Base-by-base conservation (phyloP, 1,140 invertebrate species). In the Phortica variegata region DNA sequence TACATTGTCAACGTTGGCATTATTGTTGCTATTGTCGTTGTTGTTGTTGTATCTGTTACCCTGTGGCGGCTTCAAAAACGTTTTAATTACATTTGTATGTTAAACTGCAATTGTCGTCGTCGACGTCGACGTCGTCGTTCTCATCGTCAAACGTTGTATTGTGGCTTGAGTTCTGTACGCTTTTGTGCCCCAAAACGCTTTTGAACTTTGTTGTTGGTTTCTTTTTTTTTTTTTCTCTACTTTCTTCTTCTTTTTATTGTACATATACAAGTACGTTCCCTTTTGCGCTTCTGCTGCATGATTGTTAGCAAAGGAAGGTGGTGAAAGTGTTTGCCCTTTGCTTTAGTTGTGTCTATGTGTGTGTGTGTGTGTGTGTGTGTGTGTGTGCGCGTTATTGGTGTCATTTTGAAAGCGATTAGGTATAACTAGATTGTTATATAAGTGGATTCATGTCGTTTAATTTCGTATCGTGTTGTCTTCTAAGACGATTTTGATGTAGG, bases 41-140 rank as follows among this genome's bases (percentile, higher is more conserved):
- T n/a, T n/a, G n/a, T 44, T 58, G 60, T 48, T 52, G 45, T 48
- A n/a, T n/a, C n/a, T 65, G 49, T 58, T 59, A 36, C 47, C 63
- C 49, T 56, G 54, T 37, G 65, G 63, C 63, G 63, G 61, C 61
- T 69, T 53, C 60, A 60, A 68, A 68, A 68, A 68, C 63, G 63
- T 68, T 68, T 68, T 68, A 68, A 68, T 68, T 68, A 68, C 63
- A 68, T 68, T 68, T 68, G 63, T 68, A 63, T 68, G 65, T 68
- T 68, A 68, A 68, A 68, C 63, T 68, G 62, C 63, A 68, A 68
- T 66, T 66, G 62, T 66, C 55, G 62, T 50, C 32, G 15, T 36
- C 34, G 17, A n/a, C 16, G 16, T 41, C 23, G 17, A 26, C 23
- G 10, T 26, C 23, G 23, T 26, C 23, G 23, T 26, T 26, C 5